phyloP scores from a whole-genome alignment of 2,113 vertebrate genomes.

The Pantherophis guttatus region DNA sequence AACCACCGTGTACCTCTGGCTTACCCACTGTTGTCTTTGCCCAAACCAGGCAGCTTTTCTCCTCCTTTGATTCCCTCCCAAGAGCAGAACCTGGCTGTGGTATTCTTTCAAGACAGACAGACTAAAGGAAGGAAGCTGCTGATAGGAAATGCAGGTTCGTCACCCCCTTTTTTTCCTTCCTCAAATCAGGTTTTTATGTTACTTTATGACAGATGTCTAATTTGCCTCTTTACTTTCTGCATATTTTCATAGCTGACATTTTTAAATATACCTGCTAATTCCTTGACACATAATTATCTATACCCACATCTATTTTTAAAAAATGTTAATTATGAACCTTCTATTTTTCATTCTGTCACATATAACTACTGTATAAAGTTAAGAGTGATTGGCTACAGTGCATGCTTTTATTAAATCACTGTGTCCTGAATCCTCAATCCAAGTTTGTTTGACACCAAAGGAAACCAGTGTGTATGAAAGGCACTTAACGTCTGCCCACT shows the following conservation, averaged over 20 bases:
- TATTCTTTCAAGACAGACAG: neutral
- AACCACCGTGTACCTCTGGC: no score
- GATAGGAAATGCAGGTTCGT: neutral
- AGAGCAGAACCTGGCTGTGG: neutral
- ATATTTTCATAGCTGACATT: neutral
- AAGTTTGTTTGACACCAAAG: neutral
- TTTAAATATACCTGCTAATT: neutral
- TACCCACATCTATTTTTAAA: neutral
- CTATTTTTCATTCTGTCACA: neutral
- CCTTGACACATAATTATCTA: neutral
- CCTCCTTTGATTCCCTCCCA: neutral
- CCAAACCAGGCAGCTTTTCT: neutral
- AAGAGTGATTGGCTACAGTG: neutral
- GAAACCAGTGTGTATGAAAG: neutral
- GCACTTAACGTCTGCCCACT: neutral
- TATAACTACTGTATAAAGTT: neutral
- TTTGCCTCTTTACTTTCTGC: neutral
- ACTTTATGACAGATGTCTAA: neutral
- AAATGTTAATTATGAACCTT: neutral
- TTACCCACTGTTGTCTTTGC: no score
- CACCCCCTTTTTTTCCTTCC: neutral
- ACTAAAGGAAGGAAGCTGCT: neutral
- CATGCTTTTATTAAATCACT: neutral
- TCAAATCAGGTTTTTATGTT: neutral
- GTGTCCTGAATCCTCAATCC: neutral